Base-by-base conservation (phyloP, 2,113 vertebrate genomes). In the Nannospalax galili region DNA sequence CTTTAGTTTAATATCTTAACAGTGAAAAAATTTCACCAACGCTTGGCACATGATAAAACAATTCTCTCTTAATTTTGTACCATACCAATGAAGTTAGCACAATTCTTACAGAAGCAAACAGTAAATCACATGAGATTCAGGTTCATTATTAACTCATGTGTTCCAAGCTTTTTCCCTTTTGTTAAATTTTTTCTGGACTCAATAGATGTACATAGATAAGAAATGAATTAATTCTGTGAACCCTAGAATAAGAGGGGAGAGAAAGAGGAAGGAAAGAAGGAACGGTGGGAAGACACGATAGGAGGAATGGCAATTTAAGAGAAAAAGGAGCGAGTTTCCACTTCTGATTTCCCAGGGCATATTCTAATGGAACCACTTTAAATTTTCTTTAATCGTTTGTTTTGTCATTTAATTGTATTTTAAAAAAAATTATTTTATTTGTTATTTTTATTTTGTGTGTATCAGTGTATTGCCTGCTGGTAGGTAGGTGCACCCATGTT, bases 1-100 rank as follows among this genome's bases (percentile, higher is more conserved):
- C 79, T 88, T 78, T 82, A 48, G 37, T 40, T 93, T 84, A 91
- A 28, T 92, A 81, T 81, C 9, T 64, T 88, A 52, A 32, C 15
- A 72, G 6, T 65, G 16, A n/a, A 79, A 96, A 75, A 56, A 81
- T 52, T 12, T 93, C 48, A 90, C 7, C 2, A 65, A 2, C 74
- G 30, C 15, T 79, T 77, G 2, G 64, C 30, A 37, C 40, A 3
- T 73, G 82, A 73, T 65, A 77, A n/a, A n/a, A 42, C 8, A 56
- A 60, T 69, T 73, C 7, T 56, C 24, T 85, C 5, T 90, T 69
- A 7, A 32, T 5, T 69, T 81, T 65, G 15, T 32, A 52, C 70
- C 37, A 79, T 93, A 70, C 42, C 5, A 72, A 2, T 64, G 16
- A 1, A 78, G 69, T 69, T 14, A 67, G 20, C 81, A 9, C 5